Conservation (phyloP, 2,888 invertebrate genomes). For the Drosophila ochracea region DNA sequence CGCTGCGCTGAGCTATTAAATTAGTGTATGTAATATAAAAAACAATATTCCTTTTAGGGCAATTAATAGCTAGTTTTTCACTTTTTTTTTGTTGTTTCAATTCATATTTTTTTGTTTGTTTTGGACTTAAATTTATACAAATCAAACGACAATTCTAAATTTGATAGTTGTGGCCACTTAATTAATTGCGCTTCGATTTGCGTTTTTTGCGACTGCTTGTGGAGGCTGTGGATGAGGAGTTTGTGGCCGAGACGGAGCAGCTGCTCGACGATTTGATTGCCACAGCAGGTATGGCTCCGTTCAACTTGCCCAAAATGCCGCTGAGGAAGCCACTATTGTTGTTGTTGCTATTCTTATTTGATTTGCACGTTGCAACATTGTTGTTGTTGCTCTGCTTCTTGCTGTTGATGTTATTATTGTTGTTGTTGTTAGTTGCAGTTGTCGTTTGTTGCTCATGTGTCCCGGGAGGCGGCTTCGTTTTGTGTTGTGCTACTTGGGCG, state of each 20-base stretch:
- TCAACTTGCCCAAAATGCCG: conserved; percentile 69
- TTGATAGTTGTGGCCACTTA: conserved; percentile 27
- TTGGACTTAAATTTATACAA: conserved; percentile 64
- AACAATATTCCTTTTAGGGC: conserved; percentile 64
- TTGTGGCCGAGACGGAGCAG: conserved; percentile 12
- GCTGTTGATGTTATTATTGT: conserved; percentile 65
- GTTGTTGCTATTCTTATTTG: conserved; percentile 39
- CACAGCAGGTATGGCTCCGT: conserved; percentile 22
- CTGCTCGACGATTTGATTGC: conserved; percentile 19
- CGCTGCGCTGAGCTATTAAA: conserved; percentile 63
- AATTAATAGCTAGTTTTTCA: conserved; percentile 58
- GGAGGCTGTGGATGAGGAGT: conserved; percentile 26
- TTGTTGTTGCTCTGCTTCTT: conserved; percentile 69
- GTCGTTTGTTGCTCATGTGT: conserved; percentile 52
- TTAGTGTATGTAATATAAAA: conserved; percentile 63
- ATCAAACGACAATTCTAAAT: conserved; percentile 47
- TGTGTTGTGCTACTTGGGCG: conserved; percentile 81
- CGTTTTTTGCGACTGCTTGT: conserved; percentile 79
- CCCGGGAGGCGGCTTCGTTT: conserved; percentile 52
- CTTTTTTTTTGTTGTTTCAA: conserved; percentile 24
- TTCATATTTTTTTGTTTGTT: conserved; percentile 25
- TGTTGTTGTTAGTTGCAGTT: conserved; percentile 52
- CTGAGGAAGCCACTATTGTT: conserved; percentile 58
- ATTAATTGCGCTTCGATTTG: conserved; percentile 78
- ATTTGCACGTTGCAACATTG: conserved; percentile 51